phyloP scores from a whole-genome alignment of 1,140 invertebrate genomes.

The Trinorchestia longiramus region DNA sequence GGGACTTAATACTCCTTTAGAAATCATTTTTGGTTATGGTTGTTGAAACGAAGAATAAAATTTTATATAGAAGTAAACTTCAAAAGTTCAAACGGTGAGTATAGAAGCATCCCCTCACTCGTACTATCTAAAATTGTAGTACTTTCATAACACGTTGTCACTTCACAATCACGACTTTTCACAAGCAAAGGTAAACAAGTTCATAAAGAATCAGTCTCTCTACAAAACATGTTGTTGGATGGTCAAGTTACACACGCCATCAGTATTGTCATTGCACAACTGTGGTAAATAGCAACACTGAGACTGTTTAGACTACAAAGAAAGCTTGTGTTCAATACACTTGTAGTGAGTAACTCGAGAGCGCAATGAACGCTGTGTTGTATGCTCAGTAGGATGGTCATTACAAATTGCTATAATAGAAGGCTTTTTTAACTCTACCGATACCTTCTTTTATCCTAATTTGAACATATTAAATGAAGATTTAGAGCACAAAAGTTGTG shows the following conservation, averaged over 20 bases:
- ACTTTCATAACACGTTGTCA: not conserved
- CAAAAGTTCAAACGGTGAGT: not conserved
- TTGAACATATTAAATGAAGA: not conserved
- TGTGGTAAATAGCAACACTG: not conserved
- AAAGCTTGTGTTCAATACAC: not conserved
- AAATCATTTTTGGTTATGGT: too few relatives aligned
- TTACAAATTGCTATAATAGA: too few relatives aligned
- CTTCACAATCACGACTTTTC: not conserved
- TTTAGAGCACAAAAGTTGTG: not conserved
- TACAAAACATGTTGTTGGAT: not conserved
- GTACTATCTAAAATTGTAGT: not conserved
- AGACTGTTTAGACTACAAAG: not conserved
- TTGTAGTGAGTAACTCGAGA: not conserved
- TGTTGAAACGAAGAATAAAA: too few relatives aligned
- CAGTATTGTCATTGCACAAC: not conserved
- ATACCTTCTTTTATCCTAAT: too few relatives aligned
- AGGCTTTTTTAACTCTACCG: too few relatives aligned
- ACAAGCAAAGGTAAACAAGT: not conserved
- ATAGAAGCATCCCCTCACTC: not conserved
- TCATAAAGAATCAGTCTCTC: not conserved
- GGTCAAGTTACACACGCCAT: not conserved
- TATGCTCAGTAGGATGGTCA: not conserved
- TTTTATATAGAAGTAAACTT: not conserved
- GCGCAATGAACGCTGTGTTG: not conserved
- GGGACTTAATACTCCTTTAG: too few relatives aligned